Conservation (phyloP, 2,888 invertebrate species). For the Sericinus montela region DNA sequence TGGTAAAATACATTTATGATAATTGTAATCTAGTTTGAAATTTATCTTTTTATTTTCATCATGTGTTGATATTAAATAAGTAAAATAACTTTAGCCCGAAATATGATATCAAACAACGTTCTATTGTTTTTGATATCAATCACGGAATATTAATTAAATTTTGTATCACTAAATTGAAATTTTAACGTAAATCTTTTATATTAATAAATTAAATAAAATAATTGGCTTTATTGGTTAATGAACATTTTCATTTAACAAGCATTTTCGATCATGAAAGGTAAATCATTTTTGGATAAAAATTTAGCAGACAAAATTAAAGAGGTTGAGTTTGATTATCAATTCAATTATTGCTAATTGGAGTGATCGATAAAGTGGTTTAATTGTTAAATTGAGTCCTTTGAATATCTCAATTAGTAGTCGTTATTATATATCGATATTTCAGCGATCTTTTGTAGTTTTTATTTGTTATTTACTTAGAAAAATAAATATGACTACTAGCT, state of each 20-base stretch:
- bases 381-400: background rate
- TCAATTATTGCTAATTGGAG: slow-evolving; percentile 3
- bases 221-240: background rate
- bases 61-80: no score
- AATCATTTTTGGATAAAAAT: background rate
- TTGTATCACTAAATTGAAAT: background rate
- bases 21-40: no score
- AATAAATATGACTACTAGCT: no score
- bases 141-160: background rate
- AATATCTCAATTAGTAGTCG: no score
- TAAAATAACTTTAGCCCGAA: no score
- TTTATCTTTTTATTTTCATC: no score
- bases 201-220: background rate
- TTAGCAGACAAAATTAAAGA: background rate
- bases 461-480: no score
- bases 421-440: no score
- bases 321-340: slow-evolving; percentile 1
- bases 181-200: background rate
- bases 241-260: background rate
- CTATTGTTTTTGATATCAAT: no score
- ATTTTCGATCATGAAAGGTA: background rate
- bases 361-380: background rate
- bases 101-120: no score
- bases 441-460: no score
- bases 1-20: no score